These are phyloP conservation scores for Colius striatus DNA, from an alignment of 2,113 vertebrate genomes.

Conservation along the genomic window DNA sequence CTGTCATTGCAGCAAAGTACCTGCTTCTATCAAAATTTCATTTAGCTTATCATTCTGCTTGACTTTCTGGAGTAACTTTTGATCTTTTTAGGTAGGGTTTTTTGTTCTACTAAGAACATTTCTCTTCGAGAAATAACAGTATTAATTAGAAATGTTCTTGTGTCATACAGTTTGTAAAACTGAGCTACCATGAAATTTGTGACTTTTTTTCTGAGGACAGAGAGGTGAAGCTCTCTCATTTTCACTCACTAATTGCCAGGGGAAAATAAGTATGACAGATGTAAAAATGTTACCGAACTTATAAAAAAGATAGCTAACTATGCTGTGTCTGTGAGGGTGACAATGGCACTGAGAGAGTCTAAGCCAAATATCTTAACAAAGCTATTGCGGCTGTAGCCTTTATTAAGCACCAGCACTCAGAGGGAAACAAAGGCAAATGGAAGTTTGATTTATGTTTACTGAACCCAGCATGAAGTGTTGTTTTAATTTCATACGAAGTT, in stretches of 20 bases:
- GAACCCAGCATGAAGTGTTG: constrained; percentile 20
- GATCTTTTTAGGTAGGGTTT: neutral
- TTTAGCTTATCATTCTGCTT: neutral
- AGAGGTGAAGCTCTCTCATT: neutral
- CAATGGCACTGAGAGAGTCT: neutral
- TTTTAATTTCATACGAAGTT: constrained; percentile 37
- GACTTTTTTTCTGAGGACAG: neutral
- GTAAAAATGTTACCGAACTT: neutral
- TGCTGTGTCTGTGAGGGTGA: neutral
- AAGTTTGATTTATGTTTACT: neutral
- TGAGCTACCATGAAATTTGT: neutral
- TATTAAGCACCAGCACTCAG: neutral
- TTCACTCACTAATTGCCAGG: neutral
- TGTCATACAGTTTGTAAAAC: neutral
- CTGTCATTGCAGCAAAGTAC: neutral
- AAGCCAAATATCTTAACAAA: neutral
- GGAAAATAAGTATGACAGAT: neutral
- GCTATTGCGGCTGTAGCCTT: neutral
- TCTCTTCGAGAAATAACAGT: neutral
- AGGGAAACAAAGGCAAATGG: constrained; percentile 30
- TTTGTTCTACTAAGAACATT: neutral
- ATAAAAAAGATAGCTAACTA: neutral
- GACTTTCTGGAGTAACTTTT: neutral
- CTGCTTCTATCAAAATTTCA: neutral
- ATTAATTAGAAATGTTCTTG: constrained; percentile 3